A percentile compares a stretch with the other conserved stretches of the same genome.
Conservation (phyloP, 2,797 vertebrate species). For the Clamator glandarius region DNA sequence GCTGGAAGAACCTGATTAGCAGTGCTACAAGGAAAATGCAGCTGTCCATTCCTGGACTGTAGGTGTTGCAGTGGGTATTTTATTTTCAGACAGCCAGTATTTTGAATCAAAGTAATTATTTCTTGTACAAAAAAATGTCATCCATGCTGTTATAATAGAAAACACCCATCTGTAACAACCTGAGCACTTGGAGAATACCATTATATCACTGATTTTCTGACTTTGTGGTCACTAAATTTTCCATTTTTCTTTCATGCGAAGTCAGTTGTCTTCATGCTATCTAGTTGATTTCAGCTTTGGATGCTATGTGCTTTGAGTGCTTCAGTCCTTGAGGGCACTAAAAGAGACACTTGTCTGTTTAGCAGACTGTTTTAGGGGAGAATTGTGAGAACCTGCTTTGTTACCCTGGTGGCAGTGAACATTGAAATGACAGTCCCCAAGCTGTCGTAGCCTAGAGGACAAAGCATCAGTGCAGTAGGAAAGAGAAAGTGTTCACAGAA, state of each 20-base stretch:
- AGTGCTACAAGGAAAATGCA: neutral
- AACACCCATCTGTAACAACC: neutral
- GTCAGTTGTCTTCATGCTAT: neutral
- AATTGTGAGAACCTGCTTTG: neutral
- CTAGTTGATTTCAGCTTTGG: neutral
- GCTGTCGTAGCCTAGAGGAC: neutral
- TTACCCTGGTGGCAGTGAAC: neutral
- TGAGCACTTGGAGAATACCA: neutral
- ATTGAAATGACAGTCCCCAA: neutral
- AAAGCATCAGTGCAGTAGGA: neutral
- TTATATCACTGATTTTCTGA: neutral
- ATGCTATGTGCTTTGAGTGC: neutral
- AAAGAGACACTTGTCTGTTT: neutral
- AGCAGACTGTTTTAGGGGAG: neutral
- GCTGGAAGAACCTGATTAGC: neutral
- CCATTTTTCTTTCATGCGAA: neutral
- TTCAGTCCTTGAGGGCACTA: neutral
- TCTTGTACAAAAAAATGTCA: neutral
- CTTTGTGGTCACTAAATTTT: neutral
- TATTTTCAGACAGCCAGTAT: neutral
- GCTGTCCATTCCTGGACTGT: neutral
- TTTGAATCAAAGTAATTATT: constrained; percentile 23
- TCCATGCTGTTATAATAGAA: neutral
- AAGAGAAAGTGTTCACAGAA: neutral
- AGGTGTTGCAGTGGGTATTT: neutral